These are phyloP conservation scores for Uria aalge DNA, from an alignment of 2,113 vertebrate species.

Conservation along the genomic window DNA sequence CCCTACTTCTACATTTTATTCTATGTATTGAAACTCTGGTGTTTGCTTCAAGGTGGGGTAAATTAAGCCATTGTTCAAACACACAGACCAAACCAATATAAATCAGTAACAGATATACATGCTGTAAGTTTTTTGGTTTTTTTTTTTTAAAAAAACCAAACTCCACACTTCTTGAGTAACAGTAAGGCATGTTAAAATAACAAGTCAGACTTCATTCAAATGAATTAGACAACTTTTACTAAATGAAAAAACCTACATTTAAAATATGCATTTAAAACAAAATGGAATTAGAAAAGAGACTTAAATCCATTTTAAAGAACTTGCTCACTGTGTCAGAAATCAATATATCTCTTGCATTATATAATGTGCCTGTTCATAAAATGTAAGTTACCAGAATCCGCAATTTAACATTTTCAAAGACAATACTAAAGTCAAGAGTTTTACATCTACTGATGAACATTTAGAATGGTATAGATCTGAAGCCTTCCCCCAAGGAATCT, in stretches of 20 bases:
- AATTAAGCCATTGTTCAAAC: neutral
- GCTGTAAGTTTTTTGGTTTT: neutral
- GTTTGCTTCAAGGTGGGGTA: neutral
- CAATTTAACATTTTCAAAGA: slow-evolving; percentile 76
- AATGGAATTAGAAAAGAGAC: slow-evolving; percentile 77
- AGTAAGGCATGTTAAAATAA: slow-evolving; percentile 62
- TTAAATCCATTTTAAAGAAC: slow-evolving; percentile 74
- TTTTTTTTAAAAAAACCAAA: neutral
- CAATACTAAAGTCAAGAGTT: slow-evolving; percentile 76
- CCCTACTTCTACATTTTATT: neutral
- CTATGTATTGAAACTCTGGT: neutral
- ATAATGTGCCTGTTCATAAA: slow-evolving; percentile 75
- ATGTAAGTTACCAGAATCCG: slow-evolving; percentile 72
- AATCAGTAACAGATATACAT: neutral
- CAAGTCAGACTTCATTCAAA: slow-evolving; percentile 76
- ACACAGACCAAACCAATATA: neutral
- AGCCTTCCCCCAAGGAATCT: slow-evolving; percentile 65
- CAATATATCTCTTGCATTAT: slow-evolving; percentile 71
- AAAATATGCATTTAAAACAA: slow-evolving; percentile 82
- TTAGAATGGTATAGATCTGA: slow-evolving; percentile 75
- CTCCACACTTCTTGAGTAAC: neutral
- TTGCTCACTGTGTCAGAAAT: slow-evolving; percentile 75
- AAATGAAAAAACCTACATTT: slow-evolving; percentile 83
- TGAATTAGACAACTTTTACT: slow-evolving; percentile 85
- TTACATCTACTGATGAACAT: slow-evolving; percentile 73